Percentiles rank a stretch among this genome's conserved stretches.
These are phyloP conservation scores for Phenganax stokvisi DNA, from an alignment of 92 coral and sea anemone genomes.

Conservation along the genomic window DNA sequence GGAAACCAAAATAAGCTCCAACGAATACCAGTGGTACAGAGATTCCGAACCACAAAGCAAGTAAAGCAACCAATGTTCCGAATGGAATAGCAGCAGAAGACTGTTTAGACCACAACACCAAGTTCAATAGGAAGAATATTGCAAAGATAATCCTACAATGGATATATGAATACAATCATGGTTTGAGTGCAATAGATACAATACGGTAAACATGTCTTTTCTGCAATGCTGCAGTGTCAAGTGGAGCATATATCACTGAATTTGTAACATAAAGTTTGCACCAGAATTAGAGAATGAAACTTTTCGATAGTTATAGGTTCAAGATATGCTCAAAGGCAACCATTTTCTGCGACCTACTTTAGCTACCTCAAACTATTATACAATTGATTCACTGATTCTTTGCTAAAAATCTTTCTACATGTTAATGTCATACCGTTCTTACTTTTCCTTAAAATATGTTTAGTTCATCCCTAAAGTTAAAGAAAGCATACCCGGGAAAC, in stretches of 20 bases:
- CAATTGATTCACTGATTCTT: too few relatives aligned
- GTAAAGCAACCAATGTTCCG: conserved; percentile 76
- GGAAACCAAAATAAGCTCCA: conserved; percentile 96
- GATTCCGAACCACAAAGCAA: conserved; percentile 96
- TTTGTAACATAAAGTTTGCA: too few relatives aligned
- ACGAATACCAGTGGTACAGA: conserved; percentile 93
- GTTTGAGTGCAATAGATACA: not conserved
- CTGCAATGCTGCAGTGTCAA: not conserved
- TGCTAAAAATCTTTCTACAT: too few relatives aligned
- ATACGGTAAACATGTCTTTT: not conserved
- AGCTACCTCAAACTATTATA: too few relatives aligned
- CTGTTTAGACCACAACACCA: conserved; percentile 84
- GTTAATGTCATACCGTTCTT: not conserved
- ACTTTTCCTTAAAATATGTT: not conserved
- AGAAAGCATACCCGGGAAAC: conserved; percentile 80
- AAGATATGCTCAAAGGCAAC: too few relatives aligned
- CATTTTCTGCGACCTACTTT: too few relatives aligned
- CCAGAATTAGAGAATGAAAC: too few relatives aligned
- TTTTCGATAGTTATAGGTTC: too few relatives aligned
- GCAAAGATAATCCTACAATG: conserved; percentile 64
- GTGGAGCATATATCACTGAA: too few relatives aligned
- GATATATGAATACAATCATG: not conserved
- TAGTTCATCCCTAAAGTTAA: not conserved
- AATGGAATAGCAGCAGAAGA: conserved; percentile 99
- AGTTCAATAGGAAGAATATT: conserved; percentile 77